Evolutionary conservation across 2,888 invertebrate genomes (phyloP), one percentile per base, ranked within the genome.

Genomic region (Ctena decussata): DNA sequence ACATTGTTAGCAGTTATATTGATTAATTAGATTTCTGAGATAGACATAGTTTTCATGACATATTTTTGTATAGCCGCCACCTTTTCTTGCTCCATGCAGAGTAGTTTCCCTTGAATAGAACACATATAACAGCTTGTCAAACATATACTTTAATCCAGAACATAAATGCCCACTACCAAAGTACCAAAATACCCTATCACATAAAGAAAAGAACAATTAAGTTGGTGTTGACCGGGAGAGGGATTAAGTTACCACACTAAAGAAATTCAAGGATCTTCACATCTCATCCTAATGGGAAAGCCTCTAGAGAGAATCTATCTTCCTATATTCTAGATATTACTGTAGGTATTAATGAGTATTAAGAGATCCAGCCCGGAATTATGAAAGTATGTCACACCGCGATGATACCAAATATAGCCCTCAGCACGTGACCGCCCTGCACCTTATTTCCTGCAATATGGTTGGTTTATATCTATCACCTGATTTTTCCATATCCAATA

Each of bases 361-460:
- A 84, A 83, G 35, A 85, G 85, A 79, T 85, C 88, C 88, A 79
- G 76, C 83, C 88, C 88, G 84, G 77, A 80, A 83, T 77, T 75
- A 78, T 78, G 78, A 83, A 82, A 83, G 60, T 76, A 76, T 76
- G 57, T 30, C 80, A 75, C 70, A 71, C 41, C 71, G 57, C 81
- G 82, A 76, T 65, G 77, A 87, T 57, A 57, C 78, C 79, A 82
- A 79, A 80, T 84, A 69, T 81, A 87, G 84, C 88, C 90, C 90
- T 90, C 89, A 89, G 91, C 92, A 91, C 90, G 78, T 77, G 77
- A 86, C 84, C 85, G 85, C 92, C 93, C 93, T 84, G 89, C 93
- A 93, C 93, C 93, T 84, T 85, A 86, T 82, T 85, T 85, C 92
- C 91, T 92, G 92, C 91, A 92, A 91, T 89, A 91, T 90, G 89